Evolutionary conservation across 2,797 vertebrate species (phyloP), one percentile per base, ranked within the genome.

Genomic region (Brotogeris chrysoptera): DNA sequence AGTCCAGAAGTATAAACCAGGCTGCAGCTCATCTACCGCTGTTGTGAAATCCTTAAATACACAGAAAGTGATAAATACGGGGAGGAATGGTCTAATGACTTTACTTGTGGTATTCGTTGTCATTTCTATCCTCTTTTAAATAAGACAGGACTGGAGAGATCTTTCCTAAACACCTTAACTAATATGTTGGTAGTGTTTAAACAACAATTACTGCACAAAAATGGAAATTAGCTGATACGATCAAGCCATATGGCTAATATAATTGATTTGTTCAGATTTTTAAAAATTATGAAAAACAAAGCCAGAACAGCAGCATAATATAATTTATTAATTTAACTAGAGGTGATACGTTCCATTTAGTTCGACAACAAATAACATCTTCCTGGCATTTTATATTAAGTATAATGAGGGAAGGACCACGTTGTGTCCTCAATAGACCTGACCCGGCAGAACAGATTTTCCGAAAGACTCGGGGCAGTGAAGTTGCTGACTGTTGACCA

Each of bases 221-320:
- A 97, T 92, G 85, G 93, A 96, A 98, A 97, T 97, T 95, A 97
- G 91, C 81, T 96, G 78, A 92, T 96, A 93, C 83, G 82, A 97
- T 97, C 96, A 97, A 97, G 88, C 96, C 96, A 97, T 97, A 96
- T 97, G 96, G 97, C 88, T 97, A 97, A 97, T 95, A 96, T 96
- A 97, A 97, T 97, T 97, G 88, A 98, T 97, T 97, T 93, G 89
- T 93, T 97, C 93, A 72, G 74, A 94, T 91, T 97, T 97, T 97
- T 92, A 10, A 90, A 91, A 97, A 94, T 80, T 88, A 81, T 63
- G 57, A 88, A 97, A 97, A 97, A 93, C 91, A 95, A 95, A 95
- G 81, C 55, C 83, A 92, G 65, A 95, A 83, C 79, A 96, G 70
- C 90, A 95, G 69, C 68, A 39, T 91, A 96, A 96, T 88, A 90